These are phyloP conservation scores for Coelinius sp. DNA, from an alignment of 2,888 invertebrate species.

Conservation along the genomic window DNA sequence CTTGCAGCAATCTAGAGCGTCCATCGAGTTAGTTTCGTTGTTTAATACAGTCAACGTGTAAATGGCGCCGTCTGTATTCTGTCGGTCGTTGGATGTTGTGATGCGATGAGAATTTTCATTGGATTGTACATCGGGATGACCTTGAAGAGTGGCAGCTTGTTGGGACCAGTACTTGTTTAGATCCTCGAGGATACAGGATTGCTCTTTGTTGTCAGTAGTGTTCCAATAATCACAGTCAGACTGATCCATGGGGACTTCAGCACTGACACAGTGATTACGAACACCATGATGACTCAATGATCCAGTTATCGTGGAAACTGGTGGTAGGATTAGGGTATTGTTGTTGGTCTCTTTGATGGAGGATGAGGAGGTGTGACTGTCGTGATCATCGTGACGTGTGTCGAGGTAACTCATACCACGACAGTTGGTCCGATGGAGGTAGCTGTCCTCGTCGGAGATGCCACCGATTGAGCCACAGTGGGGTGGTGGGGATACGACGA, in stretches of 20 bases:
- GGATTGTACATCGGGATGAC: conserved; percentile 73
- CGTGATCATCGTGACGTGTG: conserved; percentile 56
- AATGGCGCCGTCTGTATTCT: conserved; percentile 77
- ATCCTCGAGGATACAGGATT: conserved; percentile 79
- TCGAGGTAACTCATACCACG: conserved; percentile 61
- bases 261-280: conserved; percentile 63
- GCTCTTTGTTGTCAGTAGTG: conserved; percentile 72
- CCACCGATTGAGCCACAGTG: conserved; percentile 70
- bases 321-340: conserved; percentile 73
- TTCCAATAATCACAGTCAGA: conserved; percentile 81
- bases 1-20: conserved; percentile 67
- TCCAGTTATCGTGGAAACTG: conserved; percentile 67
- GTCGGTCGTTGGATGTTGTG: conserved; percentile 58
- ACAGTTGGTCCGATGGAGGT: conserved; percentile 71
- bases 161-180: conserved; percentile 88
- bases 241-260: conserved; percentile 73
- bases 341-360: conserved; percentile 75
- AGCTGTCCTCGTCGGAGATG: conserved; percentile 77
- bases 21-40: conserved; percentile 74
- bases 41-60: conserved; percentile 90
- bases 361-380: conserved; percentile 53
- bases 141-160: no score
- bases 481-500: conserved; percentile 81
- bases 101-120: conserved; percentile 73
- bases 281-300: conserved; percentile 63